Evolutionary conservation across 2,797 vertebrate species (phyloP), one percentile per base, ranked within the genome.

Genomic region (Enoplosus armatus): DNA sequence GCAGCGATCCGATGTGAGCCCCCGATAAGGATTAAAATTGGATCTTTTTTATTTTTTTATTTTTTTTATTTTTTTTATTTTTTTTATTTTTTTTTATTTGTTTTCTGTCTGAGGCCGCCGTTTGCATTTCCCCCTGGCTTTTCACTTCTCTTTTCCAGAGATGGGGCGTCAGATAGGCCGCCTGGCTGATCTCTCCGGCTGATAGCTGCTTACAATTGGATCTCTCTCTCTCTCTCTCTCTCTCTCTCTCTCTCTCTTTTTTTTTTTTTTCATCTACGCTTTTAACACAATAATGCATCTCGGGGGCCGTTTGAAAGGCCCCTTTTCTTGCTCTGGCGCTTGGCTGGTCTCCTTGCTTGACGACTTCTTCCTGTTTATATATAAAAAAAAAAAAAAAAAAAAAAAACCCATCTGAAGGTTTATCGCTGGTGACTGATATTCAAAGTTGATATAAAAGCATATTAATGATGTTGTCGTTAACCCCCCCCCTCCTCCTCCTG

Each of bases 11-110:
- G 95, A 96, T 96, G 91, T 90, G 93, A 93, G 82, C 62, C 16
- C 16, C 82, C 83, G 95, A 96, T 96, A 95, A 91, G 89, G 88
- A 95, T 94, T 94, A 92, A 96, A 96, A 95, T 95, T 94, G 93
- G 94, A 95, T 95, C 91, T 93, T 94, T 93, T 92, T 93, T 94
- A 94, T 95, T 95, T 95, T 93, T 95, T 95, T 95, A n/a, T n/a
- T n/a, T n/a, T n/a, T n/a, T n/a, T n/a, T n/a, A n/a, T n/a, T n/a
- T n/a, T n/a, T n/a, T n/a, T n/a, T n/a, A n/a, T n/a, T n/a, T n/a
- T n/a, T n/a, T n/a, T n/a, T n/a, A n/a, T n/a, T n/a, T n/a, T 93
- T 94, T 93, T 92, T 93, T 94, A 94, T 95, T 95, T 95, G 94
- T 95, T 95, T 95, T 94, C 87, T 94, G 93, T 95, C 92, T 94